phyloP scores from a whole-genome alignment of 2,888 invertebrate species.

The Drosophila flavopinicola region DNA sequence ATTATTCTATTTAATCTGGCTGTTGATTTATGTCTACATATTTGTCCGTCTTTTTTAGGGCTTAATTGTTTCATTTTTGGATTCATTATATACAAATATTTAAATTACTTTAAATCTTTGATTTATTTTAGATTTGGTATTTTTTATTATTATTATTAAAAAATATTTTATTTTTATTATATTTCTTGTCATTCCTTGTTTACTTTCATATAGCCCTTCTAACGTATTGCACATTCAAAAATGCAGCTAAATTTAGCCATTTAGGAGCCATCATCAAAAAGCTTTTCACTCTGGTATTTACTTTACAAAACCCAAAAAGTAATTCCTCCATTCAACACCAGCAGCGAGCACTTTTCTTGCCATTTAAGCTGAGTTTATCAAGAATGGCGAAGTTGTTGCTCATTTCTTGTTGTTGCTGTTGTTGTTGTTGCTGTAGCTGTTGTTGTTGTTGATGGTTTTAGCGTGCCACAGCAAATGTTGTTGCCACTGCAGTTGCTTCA shows the following conservation, averaged over 20 bases:
- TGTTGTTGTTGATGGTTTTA: constrained; percentile 27
- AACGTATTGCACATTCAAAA: too few relatives aligned
- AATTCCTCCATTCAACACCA: constrained; percentile 9
- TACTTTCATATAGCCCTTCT: too few relatives aligned
- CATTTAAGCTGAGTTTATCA: constrained; percentile 31
- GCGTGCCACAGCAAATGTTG: constrained; percentile 22
- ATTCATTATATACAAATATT: too few relatives aligned
- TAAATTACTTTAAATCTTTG: too few relatives aligned
- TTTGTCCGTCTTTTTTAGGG: too few relatives aligned
- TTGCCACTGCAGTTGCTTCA: constrained; percentile 17
- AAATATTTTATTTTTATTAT: not conserved
- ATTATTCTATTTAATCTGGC: not conserved
- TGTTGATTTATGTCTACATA: too few relatives aligned
- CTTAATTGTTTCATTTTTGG: too few relatives aligned
- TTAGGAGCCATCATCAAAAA: not conserved
- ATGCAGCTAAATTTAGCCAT: not conserved
- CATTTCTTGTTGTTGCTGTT: not conserved
- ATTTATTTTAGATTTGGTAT: too few relatives aligned
- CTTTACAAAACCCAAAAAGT: not conserved
- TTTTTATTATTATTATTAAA: not conserved
- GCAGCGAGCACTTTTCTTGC: constrained; percentile 22
- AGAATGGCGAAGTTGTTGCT: constrained; percentile 1
- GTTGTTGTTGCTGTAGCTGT: constrained; percentile 1
- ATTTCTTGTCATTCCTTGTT: not conserved
- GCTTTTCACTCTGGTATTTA: not conserved